phyloP scores from a whole-genome alignment of 2,797 vertebrate species.

The Picus viridis region DNA sequence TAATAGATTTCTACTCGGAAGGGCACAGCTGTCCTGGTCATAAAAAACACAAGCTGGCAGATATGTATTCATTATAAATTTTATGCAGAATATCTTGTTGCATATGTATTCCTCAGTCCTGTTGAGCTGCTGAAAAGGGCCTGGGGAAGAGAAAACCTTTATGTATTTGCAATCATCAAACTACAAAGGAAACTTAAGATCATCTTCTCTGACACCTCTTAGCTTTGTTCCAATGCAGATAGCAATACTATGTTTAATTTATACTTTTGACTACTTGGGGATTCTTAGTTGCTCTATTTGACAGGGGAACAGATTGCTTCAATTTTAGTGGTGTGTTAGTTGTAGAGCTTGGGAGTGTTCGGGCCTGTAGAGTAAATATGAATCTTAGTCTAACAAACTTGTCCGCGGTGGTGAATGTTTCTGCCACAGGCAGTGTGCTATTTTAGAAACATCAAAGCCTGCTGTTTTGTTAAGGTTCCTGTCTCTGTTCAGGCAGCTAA shows the following conservation, averaged over 20 bases:
- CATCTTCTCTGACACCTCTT: neutral
- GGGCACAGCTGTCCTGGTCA: neutral
- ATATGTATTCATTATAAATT: neutral
- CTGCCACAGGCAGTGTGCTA: neutral
- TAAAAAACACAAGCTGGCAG: neutral
- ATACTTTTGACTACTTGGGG: neutral
- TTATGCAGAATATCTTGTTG: neutral
- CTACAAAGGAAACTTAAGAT: neutral
- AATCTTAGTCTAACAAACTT: neutral
- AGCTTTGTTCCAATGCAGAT: neutral
- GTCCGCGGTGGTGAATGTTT: neutral
- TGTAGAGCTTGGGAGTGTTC: neutral
- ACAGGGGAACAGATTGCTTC: neutral
- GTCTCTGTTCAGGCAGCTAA: neutral
- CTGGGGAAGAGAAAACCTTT: neutral
- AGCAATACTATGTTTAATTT: neutral
- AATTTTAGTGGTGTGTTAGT: neutral
- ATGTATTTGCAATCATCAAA: neutral
- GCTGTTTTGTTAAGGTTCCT: neutral
- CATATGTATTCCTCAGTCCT: neutral
- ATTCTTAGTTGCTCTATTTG: neutral
- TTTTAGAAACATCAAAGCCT: neutral
- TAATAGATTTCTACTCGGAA: neutral
- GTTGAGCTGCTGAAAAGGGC: neutral
- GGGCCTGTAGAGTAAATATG: neutral